phyloP scores from a whole-genome alignment of 1,140 invertebrate species.

The Brachionus asplanchnoidis region DNA sequence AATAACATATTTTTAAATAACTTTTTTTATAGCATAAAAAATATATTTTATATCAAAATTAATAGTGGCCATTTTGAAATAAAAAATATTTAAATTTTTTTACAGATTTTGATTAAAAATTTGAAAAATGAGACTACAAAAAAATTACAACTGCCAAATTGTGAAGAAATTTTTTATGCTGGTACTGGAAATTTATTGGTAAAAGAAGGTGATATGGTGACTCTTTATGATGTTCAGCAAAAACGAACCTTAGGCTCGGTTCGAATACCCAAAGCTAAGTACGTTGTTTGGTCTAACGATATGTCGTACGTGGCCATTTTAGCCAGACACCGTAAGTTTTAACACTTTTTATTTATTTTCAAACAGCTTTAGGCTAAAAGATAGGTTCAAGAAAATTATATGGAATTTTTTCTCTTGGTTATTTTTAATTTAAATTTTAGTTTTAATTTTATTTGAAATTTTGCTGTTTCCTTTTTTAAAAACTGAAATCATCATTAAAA shows the following conservation, averaged over 20 bases:
- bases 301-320: slow-evolving; percentile 89
- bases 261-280: slow-evolving; percentile 85
- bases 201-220: slow-evolving; percentile 79
- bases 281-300: slow-evolving; percentile 92
- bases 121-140: slow-evolving; percentile 95
- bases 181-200: slow-evolving; percentile 91
- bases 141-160: slow-evolving; percentile 80
- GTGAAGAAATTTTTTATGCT: slow-evolving; percentile 97
- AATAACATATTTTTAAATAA: no score
- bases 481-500: no score
- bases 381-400: no score
- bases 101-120: slow-evolving; percentile 80
- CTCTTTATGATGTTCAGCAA: slow-evolving; percentile 93
- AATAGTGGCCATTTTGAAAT: no score
- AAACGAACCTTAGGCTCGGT: slow-evolving; percentile 69
- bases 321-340: slow-evolving; percentile 68
- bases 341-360: neutral
- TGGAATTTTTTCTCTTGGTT: no score
- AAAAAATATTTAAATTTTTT: neutral
- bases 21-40: no score
- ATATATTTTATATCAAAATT: no score
- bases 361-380: neutral
- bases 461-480: no score
- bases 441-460: no score
- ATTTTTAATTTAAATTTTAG: no score